phyloP scores from a whole-genome alignment of 2,113 vertebrate genomes.

The Crotalus helleri region DNA sequence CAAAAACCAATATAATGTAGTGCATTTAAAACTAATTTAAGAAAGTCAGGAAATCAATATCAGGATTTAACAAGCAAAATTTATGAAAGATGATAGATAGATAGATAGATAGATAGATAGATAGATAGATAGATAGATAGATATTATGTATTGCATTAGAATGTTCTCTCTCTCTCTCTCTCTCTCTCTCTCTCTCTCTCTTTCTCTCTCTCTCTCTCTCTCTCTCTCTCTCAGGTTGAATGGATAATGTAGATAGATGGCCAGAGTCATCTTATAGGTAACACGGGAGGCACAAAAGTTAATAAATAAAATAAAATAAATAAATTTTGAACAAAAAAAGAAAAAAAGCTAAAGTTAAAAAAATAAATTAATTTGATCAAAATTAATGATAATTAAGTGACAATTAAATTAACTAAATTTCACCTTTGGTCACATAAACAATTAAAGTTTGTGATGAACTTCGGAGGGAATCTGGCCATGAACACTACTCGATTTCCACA shows the following conservation, averaged over 20 bases:
- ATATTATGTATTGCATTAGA: too few relatives aligned
- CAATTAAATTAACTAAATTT: not conserved
- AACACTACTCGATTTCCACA: not conserved
- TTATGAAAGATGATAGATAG: not conserved
- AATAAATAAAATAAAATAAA: not conserved
- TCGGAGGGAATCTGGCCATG: not conserved
- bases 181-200: too few relatives aligned
- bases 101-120: too few relatives aligned
- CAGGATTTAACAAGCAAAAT: not conserved
- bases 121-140: too few relatives aligned
- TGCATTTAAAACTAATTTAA: not conserved
- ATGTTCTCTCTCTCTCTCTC: too few relatives aligned
- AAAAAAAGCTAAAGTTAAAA: not conserved
- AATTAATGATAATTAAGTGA: not conserved
- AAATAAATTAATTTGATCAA: not conserved
- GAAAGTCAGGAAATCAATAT: not conserved
- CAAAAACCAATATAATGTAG: not conserved
- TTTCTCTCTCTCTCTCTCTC: too few relatives aligned
- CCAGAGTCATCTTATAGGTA: not conserved
- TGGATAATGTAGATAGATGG: not conserved
- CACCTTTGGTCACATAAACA: not conserved
- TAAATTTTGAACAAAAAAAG: not conserved
- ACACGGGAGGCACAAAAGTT: not conserved
- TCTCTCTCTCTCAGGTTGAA: not conserved
- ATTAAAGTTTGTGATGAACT: not conserved